phyloP scores from a whole-genome alignment of 2,888 invertebrate genomes.

The Cephus spinipes region DNA sequence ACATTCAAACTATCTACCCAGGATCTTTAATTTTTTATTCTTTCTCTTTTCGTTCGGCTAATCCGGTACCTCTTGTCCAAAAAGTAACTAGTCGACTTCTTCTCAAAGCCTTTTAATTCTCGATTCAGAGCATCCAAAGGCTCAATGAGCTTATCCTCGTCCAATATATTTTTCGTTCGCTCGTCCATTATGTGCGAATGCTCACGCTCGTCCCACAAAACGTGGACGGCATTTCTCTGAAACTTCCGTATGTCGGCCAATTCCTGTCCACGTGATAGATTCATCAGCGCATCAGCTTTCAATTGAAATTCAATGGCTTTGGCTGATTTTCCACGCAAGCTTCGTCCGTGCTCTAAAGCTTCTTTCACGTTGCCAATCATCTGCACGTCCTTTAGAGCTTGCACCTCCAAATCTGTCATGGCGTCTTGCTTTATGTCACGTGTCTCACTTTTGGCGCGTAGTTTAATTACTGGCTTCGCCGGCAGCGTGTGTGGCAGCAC shows the following conservation, averaged over 20 bases:
- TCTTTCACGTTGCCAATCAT: slow-evolving; percentile 47
- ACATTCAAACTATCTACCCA: not conserved
- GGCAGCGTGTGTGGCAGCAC: slow-evolving; percentile 65
- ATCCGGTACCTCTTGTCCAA: slow-evolving; percentile 74
- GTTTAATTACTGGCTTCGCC: not conserved
- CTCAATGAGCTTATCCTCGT: slow-evolving; percentile 70
- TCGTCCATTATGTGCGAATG: slow-evolving; percentile 67
- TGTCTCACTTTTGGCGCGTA: slow-evolving; percentile 5
- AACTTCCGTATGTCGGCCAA: slow-evolving; percentile 63
- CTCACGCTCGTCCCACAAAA: slow-evolving; percentile 54
- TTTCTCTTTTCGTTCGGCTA: not conserved
- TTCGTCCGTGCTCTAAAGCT: slow-evolving; percentile 61
- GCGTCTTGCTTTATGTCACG: slow-evolving; percentile 30
- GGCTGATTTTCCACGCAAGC: slow-evolving; percentile 80
- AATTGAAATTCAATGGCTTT: slow-evolving; percentile 73
- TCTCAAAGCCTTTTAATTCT: slow-evolving; percentile 75
- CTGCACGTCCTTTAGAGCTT: slow-evolving; percentile 53
- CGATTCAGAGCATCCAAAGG: slow-evolving; percentile 73
- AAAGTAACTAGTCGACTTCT: slow-evolving; percentile 72
- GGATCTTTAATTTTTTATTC: not conserved
- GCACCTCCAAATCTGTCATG: slow-evolving; percentile 50
- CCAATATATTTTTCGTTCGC: slow-evolving; percentile 65
- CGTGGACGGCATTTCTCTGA: slow-evolving; percentile 54
- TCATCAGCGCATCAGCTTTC: slow-evolving; percentile 65
- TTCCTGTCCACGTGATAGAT: slow-evolving; percentile 68